Base-by-base conservation (phyloP, 2,797 vertebrate genomes). In the Astyanax mexicanus region DNA sequence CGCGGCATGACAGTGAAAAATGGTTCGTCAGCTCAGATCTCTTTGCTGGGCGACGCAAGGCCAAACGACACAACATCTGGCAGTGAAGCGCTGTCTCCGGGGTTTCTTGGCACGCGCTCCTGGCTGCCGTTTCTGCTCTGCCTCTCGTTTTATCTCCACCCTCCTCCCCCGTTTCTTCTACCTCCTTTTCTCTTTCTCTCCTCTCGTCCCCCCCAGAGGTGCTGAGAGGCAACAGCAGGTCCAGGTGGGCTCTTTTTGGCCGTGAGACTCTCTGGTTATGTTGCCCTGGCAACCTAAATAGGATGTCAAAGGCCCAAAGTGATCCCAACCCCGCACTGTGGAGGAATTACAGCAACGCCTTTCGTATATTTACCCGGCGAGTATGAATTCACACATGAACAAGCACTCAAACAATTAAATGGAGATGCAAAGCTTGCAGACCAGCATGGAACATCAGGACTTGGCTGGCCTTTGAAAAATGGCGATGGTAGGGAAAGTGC, bases 21-120 rank as follows among this genome's bases (percentile, higher is more conserved):
- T 88, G 81, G 78, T 84, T 86, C 76, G 81, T 86, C 83, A 82
- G 77, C 83, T 83, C 55, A 19, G 52, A 80, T 87, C 83, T 82
- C 75, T 84, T 79, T 80, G 83, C 79, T 52, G 80, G 82, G 77
- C 72, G 75, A 80, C 72, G 38, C 67, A 6, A 84, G 83, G 83
- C 74, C 75, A 85, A 87, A 79, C 74, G 78, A 83, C 76, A 73
- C 82, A 88, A 88, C 87, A 88, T 88, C 85, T 88, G 87, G 82
- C 77, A 35, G 69, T 51, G 61, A 68, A 80, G 80, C 75, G 71
- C 69, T 71, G 77, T 85, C 84, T 82, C 83, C 62, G 57, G 77
- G 82, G 72, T 80, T 84, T 83, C 67, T 82, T 86, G 87, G 87
- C 85, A 78, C 74, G 38, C 64, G 77, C 70, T 79, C 77, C 79